Evolutionary conservation across 2,113 vertebrate genomes (phyloP).

Genomic region (Aegotheles bennettii): DNA sequence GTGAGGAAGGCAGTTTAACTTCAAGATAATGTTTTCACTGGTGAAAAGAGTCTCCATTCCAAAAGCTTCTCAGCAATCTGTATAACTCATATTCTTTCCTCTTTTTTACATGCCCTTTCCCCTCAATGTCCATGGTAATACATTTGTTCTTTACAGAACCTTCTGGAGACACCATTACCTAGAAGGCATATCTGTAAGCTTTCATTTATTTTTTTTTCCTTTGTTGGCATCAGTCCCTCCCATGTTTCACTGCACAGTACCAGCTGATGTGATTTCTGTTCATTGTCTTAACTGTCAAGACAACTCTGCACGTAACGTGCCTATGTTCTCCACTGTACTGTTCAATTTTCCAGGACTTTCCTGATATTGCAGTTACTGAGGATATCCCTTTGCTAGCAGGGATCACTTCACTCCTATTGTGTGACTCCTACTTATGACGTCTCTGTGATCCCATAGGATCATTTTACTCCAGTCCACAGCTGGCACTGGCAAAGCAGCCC

Average conservation of each 20-base stretch:
- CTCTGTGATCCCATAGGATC: background rate
- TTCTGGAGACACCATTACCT: background rate
- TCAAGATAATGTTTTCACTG: background rate
- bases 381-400: background rate
- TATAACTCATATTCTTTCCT: background rate
- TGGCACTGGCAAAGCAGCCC: background rate
- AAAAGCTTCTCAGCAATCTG: background rate
- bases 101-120: background rate
- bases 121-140: background rate
- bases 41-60: background rate
- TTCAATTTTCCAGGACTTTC: background rate
- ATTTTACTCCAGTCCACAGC: background rate
- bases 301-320: background rate
- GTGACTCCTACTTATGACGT: background rate
- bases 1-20: background rate
- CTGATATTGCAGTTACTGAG: background rate
- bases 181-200: background rate
- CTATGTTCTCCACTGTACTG: background rate
- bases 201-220: background rate
- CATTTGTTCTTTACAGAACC: background rate
- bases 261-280: background rate
- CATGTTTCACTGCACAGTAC: background rate
- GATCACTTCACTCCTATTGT: background rate
- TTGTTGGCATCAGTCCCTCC: background rate
- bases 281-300: background rate